These are phyloP conservation scores for Syngnathus rostellatus DNA, from an alignment of 2,797 vertebrate species.

Conservation along the genomic window DNA sequence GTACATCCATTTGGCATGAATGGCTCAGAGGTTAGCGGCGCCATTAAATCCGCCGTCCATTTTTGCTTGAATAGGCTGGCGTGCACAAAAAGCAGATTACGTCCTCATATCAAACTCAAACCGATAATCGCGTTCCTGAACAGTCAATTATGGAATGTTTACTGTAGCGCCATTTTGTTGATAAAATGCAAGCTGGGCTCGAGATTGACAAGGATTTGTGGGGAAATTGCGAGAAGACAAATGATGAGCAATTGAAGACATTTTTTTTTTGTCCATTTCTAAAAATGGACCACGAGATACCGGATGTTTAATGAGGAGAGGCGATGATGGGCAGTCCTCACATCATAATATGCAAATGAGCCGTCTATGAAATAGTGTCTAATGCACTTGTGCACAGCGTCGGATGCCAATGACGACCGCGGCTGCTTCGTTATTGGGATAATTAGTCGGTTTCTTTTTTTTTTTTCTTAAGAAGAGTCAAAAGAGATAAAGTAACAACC, in stretches of 20 bases:
- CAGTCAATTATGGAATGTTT: slow-evolving; percentile 78
- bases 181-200: slow-evolving; percentile 60
- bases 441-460: slow-evolving; percentile 53
- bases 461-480: slow-evolving; percentile 11
- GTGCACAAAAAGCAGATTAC: slow-evolving; percentile 68
- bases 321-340: slow-evolving; percentile 63
- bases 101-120: slow-evolving; percentile 65
- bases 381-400: slow-evolving; percentile 55
- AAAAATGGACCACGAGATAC: slow-evolving; percentile 48
- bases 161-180: slow-evolving; percentile 62
- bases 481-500: slow-evolving; percentile 23
- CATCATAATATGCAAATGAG: slow-evolving; percentile 65
- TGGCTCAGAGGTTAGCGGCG: slow-evolving; percentile 67
- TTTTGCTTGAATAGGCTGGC: slow-evolving; percentile 59
- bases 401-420: slow-evolving; percentile 32
- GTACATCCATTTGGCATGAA: slow-evolving; percentile 66
- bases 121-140: slow-evolving; percentile 72
- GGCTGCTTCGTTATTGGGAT: slow-evolving; percentile 49
- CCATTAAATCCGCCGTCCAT: slow-evolving; percentile 64
- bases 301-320: slow-evolving; percentile 59
- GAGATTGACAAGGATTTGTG: slow-evolving; percentile 75
- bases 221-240: slow-evolving; percentile 60
- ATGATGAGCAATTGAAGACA: slow-evolving; percentile 61
- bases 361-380: slow-evolving; percentile 55
- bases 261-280: slow-evolving; percentile 25